Base-by-base conservation (phyloP, 2,888 invertebrate genomes). In the Apomyelois bistriatella region DNA sequence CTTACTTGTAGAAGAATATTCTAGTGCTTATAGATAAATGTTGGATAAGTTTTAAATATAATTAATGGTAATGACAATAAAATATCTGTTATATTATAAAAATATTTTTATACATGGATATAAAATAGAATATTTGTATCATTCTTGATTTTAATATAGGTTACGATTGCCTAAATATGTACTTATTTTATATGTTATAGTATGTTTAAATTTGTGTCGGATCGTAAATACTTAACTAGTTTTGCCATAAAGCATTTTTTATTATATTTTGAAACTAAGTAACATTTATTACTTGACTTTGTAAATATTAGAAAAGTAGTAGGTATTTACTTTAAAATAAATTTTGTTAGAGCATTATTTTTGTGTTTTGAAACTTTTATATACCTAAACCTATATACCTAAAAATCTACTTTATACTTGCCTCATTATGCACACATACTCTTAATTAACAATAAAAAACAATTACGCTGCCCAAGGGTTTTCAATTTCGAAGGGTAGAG, bases 171-270 rank as follows among this genome's bases (percentile, higher is more conserved):
- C 22, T 22, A 22, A 3, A 22, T 22, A 38, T 43, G 43, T 43
- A 30, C 30, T 43, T 43, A 30, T 30, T 30, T 13, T 12, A 8
- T 30, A 30, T 30, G 12, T 43, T 22, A 22, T 22, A 22, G 2
- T 5, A 43, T 43, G 43, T 8, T 12, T 43, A 43, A 28, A 30
- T n/a, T 30, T 30, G 9, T 30, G 22, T 43, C 12, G 22, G 43
- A 43, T 8, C 43, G 30, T 43, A 22, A 22, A 22, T 16, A 41
- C 41, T 41, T 41, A 28, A 12, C 7, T 43, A 30, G 28, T 30
- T 43, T 43, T 43, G 43, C 43, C 43, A 43, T 43, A 43, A 28
- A 28, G 43, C 43, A 43, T 43, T 43, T 43, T n/a, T 30, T 30
- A 43, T 43, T 13, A 38, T 15, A 13, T 15, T 40, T 15, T 8